Percentiles rank a stretch among this genome's conserved stretches.
These are phyloP conservation scores for Drosophila hydei DNA, from an alignment of 1,140 invertebrate genomes.

Conservation along the genomic window DNA sequence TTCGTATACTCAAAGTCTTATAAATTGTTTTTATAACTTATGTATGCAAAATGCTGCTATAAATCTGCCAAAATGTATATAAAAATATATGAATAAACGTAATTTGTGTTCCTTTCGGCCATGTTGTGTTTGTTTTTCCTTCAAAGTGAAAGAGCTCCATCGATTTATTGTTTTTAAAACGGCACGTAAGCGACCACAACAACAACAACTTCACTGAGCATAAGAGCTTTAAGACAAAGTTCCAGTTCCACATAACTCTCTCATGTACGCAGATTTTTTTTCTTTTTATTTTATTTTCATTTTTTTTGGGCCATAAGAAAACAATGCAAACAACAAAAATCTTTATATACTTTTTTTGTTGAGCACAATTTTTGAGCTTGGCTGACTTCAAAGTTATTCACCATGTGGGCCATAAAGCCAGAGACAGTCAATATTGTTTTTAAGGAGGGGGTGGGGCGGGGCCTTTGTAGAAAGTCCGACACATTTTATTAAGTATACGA, in stretches of 20 bases:
- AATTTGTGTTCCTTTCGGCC: slow-evolving; percentile 46
- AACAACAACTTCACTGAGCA: slow-evolving; percentile 26
- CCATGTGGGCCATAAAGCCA: slow-evolving; percentile 28
- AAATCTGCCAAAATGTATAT: slow-evolving; percentile 32
- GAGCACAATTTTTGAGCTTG: slow-evolving; percentile 17
- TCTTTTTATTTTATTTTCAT: background rate
- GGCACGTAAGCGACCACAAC: slow-evolving; percentile 27
- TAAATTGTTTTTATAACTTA: slow-evolving; percentile 32
- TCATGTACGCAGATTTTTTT: slow-evolving; percentile 43
- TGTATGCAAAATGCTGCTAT: slow-evolving; percentile 41
- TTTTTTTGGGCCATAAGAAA: slow-evolving; percentile 5
- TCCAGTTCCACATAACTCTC: slow-evolving; percentile 39
- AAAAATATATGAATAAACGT: slow-evolving; percentile 53
- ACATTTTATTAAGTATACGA: slow-evolving; percentile 19
- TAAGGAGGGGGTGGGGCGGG: no score
- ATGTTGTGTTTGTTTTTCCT: slow-evolving; percentile 20
- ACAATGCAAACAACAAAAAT: slow-evolving; percentile 26
- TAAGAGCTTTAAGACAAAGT: slow-evolving; percentile 19
- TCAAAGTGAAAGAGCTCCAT: slow-evolving; percentile 53
- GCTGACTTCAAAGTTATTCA: slow-evolving; percentile 38
- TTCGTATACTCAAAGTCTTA: background rate
- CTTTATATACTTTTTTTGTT: slow-evolving; percentile 14
- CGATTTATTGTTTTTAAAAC: slow-evolving; percentile 59
- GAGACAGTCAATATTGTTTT: background rate
- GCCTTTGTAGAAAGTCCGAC: slow-evolving; percentile 32